A percentile compares a stretch with the other conserved stretches of the same genome.
Conservation (phyloP, 2,888 invertebrate species). For the Pristionchus exspectatus region DNA sequence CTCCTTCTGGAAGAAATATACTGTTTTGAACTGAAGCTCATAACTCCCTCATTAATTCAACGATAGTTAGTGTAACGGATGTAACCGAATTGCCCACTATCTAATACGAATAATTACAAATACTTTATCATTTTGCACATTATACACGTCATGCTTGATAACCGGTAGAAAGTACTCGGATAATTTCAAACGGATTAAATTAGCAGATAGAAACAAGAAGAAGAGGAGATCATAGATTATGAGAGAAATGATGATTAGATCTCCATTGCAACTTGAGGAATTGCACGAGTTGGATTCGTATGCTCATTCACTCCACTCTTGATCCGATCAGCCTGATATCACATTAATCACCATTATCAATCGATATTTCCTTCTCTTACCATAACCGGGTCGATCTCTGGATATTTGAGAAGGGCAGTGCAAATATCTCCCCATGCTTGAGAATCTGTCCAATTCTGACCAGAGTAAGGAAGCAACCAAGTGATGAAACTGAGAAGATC, state of each 20-base stretch:
- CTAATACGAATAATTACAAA: background rate
- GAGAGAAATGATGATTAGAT: background rate
- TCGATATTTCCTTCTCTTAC: slow-evolving; percentile 11
- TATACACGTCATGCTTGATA: slow-evolving; percentile 14
- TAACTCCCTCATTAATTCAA: background rate
- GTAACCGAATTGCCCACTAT: background rate
- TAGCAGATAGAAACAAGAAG: slow-evolving; percentile 1
- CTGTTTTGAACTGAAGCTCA: background rate
- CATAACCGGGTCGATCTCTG: slow-evolving; percentile 29
- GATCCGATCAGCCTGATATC: slow-evolving; percentile 44
- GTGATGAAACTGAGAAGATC: slow-evolving; percentile 26
- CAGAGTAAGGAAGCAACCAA: slow-evolving; percentile 52
- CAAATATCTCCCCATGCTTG: slow-evolving; percentile 55
- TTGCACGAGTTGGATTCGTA: slow-evolving; percentile 25
- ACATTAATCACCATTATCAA: background rate
- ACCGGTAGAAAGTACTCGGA: slow-evolving; percentile 36
- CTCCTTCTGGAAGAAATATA: background rate
- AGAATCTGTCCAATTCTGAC: slow-evolving; percentile 40
- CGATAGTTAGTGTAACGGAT: background rate
- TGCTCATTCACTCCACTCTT: background rate
- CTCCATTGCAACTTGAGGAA: slow-evolving; percentile 45
- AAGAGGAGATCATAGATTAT: background rate
- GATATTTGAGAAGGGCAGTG: background rate
- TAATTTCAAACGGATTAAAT: background rate
- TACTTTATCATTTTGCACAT: slow-evolving; percentile 9